Evolutionary conservation across 2,888 invertebrate species (phyloP).

Genomic region (Bugula neritina): DNA sequence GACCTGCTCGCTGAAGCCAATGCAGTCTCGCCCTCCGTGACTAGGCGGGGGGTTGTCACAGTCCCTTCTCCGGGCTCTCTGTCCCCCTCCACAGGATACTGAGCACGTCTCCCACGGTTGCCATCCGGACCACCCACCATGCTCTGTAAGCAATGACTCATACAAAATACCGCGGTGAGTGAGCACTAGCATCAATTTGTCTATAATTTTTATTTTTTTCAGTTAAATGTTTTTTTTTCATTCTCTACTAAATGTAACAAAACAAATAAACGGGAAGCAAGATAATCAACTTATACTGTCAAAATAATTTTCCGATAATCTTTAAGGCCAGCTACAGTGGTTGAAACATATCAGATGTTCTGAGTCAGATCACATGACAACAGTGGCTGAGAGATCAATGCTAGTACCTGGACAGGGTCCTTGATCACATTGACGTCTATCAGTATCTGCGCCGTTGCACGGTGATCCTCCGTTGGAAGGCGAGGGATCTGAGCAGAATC

Average conservation of each 20-base stretch:
- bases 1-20: slow-evolving; percentile 37
- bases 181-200: too few species aligned
- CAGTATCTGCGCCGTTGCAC: slow-evolving; percentile 51
- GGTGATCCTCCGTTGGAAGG: slow-evolving; percentile 52
- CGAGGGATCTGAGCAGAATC: slow-evolving; percentile 53
- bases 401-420: slow-evolving; percentile 44
- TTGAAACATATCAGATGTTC: too few species aligned
- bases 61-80: slow-evolving; percentile 38
- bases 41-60: slow-evolving; percentile 48
- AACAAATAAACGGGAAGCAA: too few species aligned
- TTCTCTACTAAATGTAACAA: too few species aligned
- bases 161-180: too few species aligned
- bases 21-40: slow-evolving; percentile 45
- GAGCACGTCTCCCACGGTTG: slow-evolving; percentile 47
- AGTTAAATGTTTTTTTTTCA: too few species aligned
- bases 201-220: too few species aligned
- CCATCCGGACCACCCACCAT: slow-evolving; percentile 51
- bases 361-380: too few species aligned
- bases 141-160: slow-evolving; percentile 42
- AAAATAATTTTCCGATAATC: too few species aligned
- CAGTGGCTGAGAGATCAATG: background rate
- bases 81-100: slow-evolving; percentile 46
- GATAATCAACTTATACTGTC: too few species aligned
- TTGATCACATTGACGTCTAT: slow-evolving; percentile 53
- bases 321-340: too few species aligned